Conservation (phyloP, 2,888 invertebrate genomes). For the Eucriotettix oculatus region DNA sequence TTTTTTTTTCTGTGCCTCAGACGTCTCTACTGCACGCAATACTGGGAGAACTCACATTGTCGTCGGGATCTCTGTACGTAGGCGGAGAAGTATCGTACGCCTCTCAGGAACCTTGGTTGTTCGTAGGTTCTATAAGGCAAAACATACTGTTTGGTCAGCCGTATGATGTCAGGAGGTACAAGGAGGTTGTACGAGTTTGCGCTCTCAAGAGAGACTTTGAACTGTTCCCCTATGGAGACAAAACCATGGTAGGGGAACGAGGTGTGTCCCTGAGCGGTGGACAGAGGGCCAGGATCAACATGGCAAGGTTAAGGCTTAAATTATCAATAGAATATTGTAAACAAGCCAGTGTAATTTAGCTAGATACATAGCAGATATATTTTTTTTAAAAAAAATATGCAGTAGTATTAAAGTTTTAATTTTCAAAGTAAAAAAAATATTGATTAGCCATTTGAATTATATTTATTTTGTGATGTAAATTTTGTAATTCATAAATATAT, state of each 20-base stretch:
- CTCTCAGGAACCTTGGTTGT: constrained; percentile 77
- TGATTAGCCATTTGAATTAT: too few species aligned
- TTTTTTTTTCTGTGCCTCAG: constrained; percentile 16
- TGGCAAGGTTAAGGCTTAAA: constrained; percentile 31
- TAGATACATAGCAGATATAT: too few species aligned
- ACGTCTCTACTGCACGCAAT: constrained; percentile 42
- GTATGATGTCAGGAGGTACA: constrained; percentile 49
- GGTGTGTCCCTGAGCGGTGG: constrained; percentile 65
- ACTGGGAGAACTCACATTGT: constrained; percentile 30
- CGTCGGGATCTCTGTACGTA: constrained; percentile 29
- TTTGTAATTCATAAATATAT: too few species aligned
- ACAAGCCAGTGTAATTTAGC: too few species aligned
- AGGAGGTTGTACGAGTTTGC: constrained; percentile 45
- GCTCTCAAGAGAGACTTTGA: constrained; percentile 50
- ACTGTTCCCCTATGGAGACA: constrained; percentile 51
- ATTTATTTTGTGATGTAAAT: too few species aligned
- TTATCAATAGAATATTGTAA: too few species aligned
- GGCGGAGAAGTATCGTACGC: constrained; percentile 62
- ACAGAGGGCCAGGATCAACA: constrained; percentile 60
- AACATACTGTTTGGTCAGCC: constrained; percentile 81
- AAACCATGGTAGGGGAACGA: constrained; percentile 59
- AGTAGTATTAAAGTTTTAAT: too few species aligned
- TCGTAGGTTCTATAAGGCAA: constrained; percentile 69
- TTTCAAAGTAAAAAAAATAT: too few species aligned
- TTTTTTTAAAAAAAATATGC: too few species aligned